A percentile compares a stretch with the other conserved stretches of the same genome.
Evolutionary conservation across 2,888 invertebrate species (phyloP).

Genomic region (Cheilosia vernalis): DNA sequence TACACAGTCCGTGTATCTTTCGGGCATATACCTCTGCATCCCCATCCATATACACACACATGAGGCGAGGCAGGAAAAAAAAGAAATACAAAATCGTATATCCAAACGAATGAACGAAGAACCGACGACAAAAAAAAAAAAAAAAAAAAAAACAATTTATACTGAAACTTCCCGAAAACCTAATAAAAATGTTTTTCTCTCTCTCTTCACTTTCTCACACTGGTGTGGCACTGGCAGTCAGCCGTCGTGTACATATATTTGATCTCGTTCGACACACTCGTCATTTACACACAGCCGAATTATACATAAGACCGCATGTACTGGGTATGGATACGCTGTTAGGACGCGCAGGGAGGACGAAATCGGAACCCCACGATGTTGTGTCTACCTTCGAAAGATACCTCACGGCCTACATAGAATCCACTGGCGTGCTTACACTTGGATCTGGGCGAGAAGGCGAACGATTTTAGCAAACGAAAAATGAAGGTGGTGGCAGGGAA

Average conservation of each 20-base stretch:
- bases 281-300: constrained; percentile 70
- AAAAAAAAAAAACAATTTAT: constrained; percentile 69
- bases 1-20: constrained; percentile 70
- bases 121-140: constrained; percentile 54
- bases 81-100: constrained; percentile 4
- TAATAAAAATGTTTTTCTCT: constrained; percentile 74
- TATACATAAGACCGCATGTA: constrained; percentile 40
- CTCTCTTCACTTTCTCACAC: constrained; percentile 58
- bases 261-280: constrained; percentile 75
- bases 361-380: constrained; percentile 54
- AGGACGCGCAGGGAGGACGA: constrained; percentile 58
- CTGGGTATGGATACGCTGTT: constrained; percentile 52
- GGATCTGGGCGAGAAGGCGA: constrained; percentile 2
- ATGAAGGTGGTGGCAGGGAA: constrained; percentile 3
- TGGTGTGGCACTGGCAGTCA: constrained; percentile 34
- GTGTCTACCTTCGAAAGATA: constrained; percentile 14
- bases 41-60: constrained; percentile 61
- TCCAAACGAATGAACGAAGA: constrained; percentile 67
- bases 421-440: constrained; percentile 20
- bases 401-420: constrained; percentile 35
- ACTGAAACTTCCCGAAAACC: constrained; percentile 71
- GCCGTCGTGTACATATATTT: constrained; percentile 57
- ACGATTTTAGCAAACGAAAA: constrained; percentile 10
- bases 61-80: constrained; percentile 50
- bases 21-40: constrained; percentile 63